Percentiles rank a stretch among this genome's conserved stretches.
Evolutionary conservation across 2,888 invertebrate species (phyloP).

Genomic region (Quadriops clusia): DNA sequence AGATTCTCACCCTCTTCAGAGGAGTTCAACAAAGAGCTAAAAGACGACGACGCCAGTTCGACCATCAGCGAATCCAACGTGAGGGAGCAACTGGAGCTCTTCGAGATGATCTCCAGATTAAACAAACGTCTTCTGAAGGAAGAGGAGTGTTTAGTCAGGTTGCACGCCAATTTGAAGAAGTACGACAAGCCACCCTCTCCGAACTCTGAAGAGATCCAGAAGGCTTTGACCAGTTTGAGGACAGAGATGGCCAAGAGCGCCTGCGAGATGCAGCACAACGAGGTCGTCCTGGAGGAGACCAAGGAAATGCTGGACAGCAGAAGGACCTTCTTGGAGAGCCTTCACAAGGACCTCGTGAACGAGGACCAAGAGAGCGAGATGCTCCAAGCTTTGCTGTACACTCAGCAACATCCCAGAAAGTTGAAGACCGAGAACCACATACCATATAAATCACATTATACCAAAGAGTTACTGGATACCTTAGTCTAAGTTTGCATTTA

Average conservation of each 20-base stretch:
- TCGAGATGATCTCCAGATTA: slow-evolving; percentile 60
- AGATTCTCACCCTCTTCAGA: slow-evolving; percentile 34
- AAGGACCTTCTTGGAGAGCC: slow-evolving; percentile 27
- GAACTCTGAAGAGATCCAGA: slow-evolving; percentile 26
- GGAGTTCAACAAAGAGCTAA: slow-evolving; percentile 29
- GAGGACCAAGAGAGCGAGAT: slow-evolving; percentile 35
- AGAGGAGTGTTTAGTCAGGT: slow-evolving; percentile 57
- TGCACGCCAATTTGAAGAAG: slow-evolving; percentile 44
- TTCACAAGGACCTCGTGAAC: slow-evolving; percentile 30
- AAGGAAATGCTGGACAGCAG: slow-evolving; percentile 29
- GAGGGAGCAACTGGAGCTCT: slow-evolving; percentile 53
- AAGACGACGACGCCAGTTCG: slow-evolving; percentile 33
- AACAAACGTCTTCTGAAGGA: slow-evolving; percentile 63
- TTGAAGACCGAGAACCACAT: slow-evolving; percentile 17
- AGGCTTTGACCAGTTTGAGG: slow-evolving; percentile 27
- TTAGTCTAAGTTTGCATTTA: slow-evolving; percentile 28
- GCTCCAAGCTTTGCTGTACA: slow-evolving; percentile 33
- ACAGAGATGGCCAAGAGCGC: slow-evolving; percentile 35
- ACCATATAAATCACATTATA: slow-evolving; percentile 28
- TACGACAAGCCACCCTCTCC: slow-evolving; percentile 28
- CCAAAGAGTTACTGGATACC: slow-evolving; percentile 39
- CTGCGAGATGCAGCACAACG: slow-evolving; percentile 37
- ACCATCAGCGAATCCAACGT: slow-evolving; percentile 44
- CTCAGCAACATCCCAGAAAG: slow-evolving; percentile 18
- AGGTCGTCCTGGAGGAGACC: slow-evolving; percentile 34